phyloP scores from a whole-genome alignment of 2,797 vertebrate species.

The Galagoides demidoff region DNA sequence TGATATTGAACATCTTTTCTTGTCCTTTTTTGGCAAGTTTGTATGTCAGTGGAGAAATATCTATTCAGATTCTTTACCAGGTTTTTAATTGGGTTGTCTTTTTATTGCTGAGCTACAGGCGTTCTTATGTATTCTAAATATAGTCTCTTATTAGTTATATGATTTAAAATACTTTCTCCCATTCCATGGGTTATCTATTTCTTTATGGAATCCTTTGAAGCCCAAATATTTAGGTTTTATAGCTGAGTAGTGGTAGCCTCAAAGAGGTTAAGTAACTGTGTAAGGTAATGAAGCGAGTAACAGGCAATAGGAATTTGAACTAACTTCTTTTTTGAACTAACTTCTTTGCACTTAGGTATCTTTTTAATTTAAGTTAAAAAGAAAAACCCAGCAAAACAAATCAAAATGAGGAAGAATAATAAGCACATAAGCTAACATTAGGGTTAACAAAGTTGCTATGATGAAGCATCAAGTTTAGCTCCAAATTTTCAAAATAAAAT shows the following conservation, averaged over 20 bases:
- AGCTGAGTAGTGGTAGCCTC: not conserved
- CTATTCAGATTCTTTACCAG: conserved; percentile 25
- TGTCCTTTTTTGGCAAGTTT: conserved; percentile 9
- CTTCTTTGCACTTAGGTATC: not conserved
- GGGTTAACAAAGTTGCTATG: not conserved
- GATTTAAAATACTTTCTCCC: conserved; percentile 42
- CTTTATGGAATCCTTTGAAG: conserved; percentile 1
- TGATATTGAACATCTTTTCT: not conserved
- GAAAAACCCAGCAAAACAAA: not conserved
- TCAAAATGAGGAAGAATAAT: conserved; percentile 21
- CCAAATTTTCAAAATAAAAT: conserved; percentile 51
- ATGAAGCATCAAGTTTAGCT: conserved; percentile 13
- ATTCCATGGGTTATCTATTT: not conserved
- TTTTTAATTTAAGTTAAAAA: not conserved
- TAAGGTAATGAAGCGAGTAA: not conserved
- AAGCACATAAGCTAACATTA: conserved; percentile 8
- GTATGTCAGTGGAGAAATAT: conserved; percentile 33
- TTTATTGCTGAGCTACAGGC: conserved; percentile 26
- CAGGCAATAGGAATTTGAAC: not conserved
- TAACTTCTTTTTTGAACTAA: conserved; percentile 56
- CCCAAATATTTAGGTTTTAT: conserved; percentile 33
- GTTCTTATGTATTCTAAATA: conserved; percentile 28
- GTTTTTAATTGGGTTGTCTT: conserved; percentile 30
- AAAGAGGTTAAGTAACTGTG: conserved; percentile 27
- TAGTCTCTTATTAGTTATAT: not conserved